Conservation (phyloP, 2,113 vertebrate species). For the Podarcis raffonei region DNA sequence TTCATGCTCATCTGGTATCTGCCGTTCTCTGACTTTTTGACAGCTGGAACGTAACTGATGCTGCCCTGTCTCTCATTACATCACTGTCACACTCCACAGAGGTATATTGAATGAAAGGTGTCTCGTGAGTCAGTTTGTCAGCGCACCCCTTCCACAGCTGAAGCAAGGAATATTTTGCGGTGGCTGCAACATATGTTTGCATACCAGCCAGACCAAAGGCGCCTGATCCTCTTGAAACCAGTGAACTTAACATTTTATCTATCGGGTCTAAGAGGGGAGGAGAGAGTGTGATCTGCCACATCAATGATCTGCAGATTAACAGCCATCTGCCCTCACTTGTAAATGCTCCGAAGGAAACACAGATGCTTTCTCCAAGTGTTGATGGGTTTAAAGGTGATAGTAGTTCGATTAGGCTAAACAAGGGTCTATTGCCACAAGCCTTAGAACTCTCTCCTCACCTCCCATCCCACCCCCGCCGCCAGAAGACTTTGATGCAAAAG, state of each 20-base stretch:
- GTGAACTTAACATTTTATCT: conserved; percentile 63
- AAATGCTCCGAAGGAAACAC: conserved; percentile 60
- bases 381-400: not conserved
- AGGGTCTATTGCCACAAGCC: not conserved
- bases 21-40: conserved; percentile 65
- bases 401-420: not conserved
- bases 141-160: conserved; percentile 16
- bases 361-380: conserved; percentile 53
- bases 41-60: conserved; percentile 71
- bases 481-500: not conserved
- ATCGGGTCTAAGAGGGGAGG: conserved; percentile 47
- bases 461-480: not conserved
- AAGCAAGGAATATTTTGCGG: conserved; percentile 30
- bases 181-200: conserved; percentile 13
- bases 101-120: not conserved
- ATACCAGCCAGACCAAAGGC: conserved; percentile 22
- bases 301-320: conserved; percentile 64
- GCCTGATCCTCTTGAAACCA: conserved; percentile 23
- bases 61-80: conserved; percentile 51
- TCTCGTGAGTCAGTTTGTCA: conserved; percentile 21
- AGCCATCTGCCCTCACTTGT: conserved; percentile 60
- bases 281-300: conserved; percentile 38
- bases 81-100: conserved; percentile 38
- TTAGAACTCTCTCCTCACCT: not conserved
- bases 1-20: conserved; percentile 59